Conservation (phyloP, 2,888 invertebrate species). For the Acleris cristana region DNA sequence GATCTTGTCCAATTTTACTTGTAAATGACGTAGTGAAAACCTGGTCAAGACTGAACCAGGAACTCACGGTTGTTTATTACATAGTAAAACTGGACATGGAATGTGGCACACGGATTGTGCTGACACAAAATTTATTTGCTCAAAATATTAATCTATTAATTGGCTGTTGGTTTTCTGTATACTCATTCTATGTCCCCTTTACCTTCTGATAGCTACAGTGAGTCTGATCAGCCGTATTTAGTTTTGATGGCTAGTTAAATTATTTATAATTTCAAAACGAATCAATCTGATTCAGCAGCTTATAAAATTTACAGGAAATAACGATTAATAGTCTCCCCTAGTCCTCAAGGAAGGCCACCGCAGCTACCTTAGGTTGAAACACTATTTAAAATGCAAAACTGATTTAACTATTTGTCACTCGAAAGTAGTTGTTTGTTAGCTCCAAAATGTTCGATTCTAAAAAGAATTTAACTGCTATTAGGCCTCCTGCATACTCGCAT, state of each 20-base stretch:
- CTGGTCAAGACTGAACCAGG: neutral
- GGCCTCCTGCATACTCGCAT: too few species aligned
- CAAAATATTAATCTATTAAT: slow-evolving; percentile 44
- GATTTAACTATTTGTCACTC: too few species aligned
- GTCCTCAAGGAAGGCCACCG: too few species aligned
- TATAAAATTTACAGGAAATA: slow-evolving; percentile 81
- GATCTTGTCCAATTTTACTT: slow-evolving; percentile 57
- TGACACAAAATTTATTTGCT: slow-evolving; percentile 38
- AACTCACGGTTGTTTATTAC: slow-evolving; percentile 48
- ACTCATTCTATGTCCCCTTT: slow-evolving; percentile 73
- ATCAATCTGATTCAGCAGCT: slow-evolving; percentile 60
- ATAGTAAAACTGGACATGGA: slow-evolving; percentile 50
- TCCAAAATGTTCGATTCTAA: too few species aligned
- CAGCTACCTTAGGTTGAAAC: slow-evolving; percentile 39
- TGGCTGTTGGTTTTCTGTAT: slow-evolving; percentile 81
- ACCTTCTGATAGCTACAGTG: slow-evolving; percentile 69
- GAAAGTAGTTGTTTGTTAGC: too few species aligned
- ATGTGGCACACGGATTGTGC: slow-evolving; percentile 20
- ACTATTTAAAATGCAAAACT: too few species aligned
- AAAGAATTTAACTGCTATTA: too few species aligned
- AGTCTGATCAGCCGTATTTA: slow-evolving; percentile 5
- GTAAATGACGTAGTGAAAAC: slow-evolving; percentile 43
- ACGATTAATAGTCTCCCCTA: slow-evolving; percentile 50
- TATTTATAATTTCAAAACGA: too few species aligned
- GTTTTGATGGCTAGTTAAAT: too few species aligned